Evolutionary conservation across 2,797 vertebrate genomes (phyloP).

Genomic region (Rallus crepitans): DNA sequence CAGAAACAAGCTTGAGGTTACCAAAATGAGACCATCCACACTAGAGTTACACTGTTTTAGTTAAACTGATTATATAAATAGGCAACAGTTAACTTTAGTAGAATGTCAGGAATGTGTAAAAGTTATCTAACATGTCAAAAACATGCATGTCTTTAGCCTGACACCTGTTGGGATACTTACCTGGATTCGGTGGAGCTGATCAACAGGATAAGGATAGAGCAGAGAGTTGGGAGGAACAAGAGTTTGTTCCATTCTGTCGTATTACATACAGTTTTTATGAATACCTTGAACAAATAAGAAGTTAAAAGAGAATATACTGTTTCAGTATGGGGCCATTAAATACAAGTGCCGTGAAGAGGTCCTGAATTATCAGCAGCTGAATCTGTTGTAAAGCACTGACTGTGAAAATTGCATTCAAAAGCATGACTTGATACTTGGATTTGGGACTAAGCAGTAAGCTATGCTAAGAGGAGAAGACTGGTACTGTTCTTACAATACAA

Average conservation of each 20-base stretch:
- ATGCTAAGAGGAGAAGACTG: background rate
- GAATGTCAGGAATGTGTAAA: background rate
- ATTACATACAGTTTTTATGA: background rate
- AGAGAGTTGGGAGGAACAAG: background rate
- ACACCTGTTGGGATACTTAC: background rate
- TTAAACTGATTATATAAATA: background rate
- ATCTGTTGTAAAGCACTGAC: background rate
- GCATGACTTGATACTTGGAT: background rate
- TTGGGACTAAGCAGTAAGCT: background rate
- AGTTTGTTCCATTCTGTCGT: background rate
- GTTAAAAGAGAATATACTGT: background rate
- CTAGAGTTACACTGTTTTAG: background rate
- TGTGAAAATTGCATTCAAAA: slow-evolving; percentile 17
- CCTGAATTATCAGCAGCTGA: background rate
- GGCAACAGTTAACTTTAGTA: background rate
- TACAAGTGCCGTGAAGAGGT: background rate
- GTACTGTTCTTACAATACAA: background rate
- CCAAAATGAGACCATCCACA: background rate
- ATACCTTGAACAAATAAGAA: background rate
- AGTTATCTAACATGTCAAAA: background rate
- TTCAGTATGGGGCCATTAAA: background rate
- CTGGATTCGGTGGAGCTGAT: background rate
- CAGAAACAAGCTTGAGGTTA: background rate
- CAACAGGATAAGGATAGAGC: background rate
- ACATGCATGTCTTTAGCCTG: background rate